These are phyloP conservation scores for Apamea crenata DNA, from an alignment of 2,888 invertebrate genomes.

Conservation along the genomic window DNA sequence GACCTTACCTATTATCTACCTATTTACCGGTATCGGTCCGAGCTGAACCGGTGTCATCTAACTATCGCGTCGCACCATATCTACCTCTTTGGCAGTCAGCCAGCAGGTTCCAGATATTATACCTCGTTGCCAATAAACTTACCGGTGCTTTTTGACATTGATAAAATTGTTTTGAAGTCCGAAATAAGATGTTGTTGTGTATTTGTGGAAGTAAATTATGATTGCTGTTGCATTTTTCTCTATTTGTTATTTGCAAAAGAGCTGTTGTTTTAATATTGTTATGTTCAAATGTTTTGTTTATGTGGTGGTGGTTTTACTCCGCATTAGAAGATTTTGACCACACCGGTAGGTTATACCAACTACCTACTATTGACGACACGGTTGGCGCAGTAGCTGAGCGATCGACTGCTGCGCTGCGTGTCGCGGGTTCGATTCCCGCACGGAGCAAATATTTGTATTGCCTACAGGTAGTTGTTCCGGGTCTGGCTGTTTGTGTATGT, in stretches of 20 bases:
- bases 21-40: constrained; percentile 7
- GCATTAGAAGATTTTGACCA: not conserved
- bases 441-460: no score
- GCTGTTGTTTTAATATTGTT: not conserved
- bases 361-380: not conserved
- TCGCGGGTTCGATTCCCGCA: no score
- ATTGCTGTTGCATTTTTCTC: constrained; percentile 19
- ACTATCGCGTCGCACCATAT: constrained; percentile 1
- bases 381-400: no score
- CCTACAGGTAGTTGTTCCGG: no score
- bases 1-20: not conserved
- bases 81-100: constrained; percentile 32
- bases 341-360: not conserved
- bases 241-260: not conserved
- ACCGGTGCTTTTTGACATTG: constrained; percentile 29
- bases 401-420: no score
- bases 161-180: constrained; percentile 48
- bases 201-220: not conserved
- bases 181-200: constrained; percentile 8
- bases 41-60: constrained; percentile 18
- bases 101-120: constrained; percentile 46
- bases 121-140: constrained; percentile 49
- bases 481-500: no score
- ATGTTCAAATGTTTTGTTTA: not conserved
- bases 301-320: no score